Conservation (phyloP, 2,888 invertebrate genomes). For the Trichogramma dendrolimi region DNA sequence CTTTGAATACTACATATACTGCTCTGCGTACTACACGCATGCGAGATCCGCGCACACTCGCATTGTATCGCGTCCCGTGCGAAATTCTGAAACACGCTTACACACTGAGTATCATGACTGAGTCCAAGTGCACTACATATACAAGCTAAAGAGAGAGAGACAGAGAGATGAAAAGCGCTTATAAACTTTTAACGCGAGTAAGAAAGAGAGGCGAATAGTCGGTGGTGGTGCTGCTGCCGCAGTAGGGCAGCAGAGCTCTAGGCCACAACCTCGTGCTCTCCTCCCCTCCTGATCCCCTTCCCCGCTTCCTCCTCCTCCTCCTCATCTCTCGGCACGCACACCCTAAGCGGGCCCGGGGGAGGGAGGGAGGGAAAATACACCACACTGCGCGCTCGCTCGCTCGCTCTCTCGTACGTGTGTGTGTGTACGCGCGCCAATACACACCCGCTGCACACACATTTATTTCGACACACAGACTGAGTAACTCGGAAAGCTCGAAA, state of each 20-base stretch:
- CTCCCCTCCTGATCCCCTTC: conserved; percentile 32
- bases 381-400: neutral
- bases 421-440: too few relatives aligned
- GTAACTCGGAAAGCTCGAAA: neutral
- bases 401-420: neutral
- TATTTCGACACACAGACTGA: too few relatives aligned
- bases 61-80: too few relatives aligned
- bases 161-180: conserved; percentile 17
- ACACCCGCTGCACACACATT: too few relatives aligned
- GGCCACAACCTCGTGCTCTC: neutral
- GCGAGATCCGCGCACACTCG: too few relatives aligned
- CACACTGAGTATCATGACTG: too few relatives aligned
- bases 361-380: too few relatives aligned
- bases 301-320: conserved; percentile 19
- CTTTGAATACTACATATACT: too few relatives aligned
- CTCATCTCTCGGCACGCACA: neutral
- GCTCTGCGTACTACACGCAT: too few relatives aligned
- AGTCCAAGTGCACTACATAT: too few relatives aligned
- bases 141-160: conserved; percentile 10
- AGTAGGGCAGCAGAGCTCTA: conserved; percentile 42
- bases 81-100: too few relatives aligned
- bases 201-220: conserved; percentile 11
- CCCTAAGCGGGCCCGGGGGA: conserved; percentile 8
- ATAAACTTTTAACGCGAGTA: neutral
- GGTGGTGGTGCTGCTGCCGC: conserved; percentile 39